Evolutionary conservation across 2,797 vertebrate species (phyloP), one percentile per base, ranked within the genome.

Genomic region (Rhinichthys osculus): DNA sequence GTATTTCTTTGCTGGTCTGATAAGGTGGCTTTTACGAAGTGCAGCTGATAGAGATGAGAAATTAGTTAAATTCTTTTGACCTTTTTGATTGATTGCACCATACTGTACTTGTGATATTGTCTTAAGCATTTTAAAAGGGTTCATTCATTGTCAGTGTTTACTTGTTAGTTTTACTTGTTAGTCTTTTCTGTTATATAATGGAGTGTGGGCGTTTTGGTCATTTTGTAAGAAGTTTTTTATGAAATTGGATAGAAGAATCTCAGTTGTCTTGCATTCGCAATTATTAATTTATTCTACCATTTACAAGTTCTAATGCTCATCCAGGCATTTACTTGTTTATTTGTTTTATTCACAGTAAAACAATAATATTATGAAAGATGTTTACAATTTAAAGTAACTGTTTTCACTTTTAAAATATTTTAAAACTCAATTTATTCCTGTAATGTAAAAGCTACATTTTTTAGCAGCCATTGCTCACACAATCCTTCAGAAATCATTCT

Each of bases 11-110:
- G 44, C 30, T 50, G 19, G 6, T 67, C 17, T 19, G 16, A 35
- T 33, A 30, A 42, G 14, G 8, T 33, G 17, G n/a, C 42, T 23
- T 88, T 47, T 78, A 59, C 52, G 64, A 54, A 54, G n/a, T 57
- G 23, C n/a, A 67, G 50, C 50, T 81, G 47, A 27, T 82, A 19
- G 69, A 71, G 44, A 59, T 66, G 0, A 23, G 0, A 90, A 89
- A 88, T 27, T 87, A 33, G 42, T 62, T 23, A 66, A 87, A 90
- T 91, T 93, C 77, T 89, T 86, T 33, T 40, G n/a, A 52, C 21
- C 66, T 62, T 50, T 78, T 7, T 38, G 54, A 86, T 71, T 76
- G 83, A 44, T 44, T 5, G 64, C 87, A 89, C 76, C 83, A 70
- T 50, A 70, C 50, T 14, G 62, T 17, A 33, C 27, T 38, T 44